Evolutionary conservation across 2,113 vertebrate genomes (phyloP).

Genomic region (Noctilio leporinus): DNA sequence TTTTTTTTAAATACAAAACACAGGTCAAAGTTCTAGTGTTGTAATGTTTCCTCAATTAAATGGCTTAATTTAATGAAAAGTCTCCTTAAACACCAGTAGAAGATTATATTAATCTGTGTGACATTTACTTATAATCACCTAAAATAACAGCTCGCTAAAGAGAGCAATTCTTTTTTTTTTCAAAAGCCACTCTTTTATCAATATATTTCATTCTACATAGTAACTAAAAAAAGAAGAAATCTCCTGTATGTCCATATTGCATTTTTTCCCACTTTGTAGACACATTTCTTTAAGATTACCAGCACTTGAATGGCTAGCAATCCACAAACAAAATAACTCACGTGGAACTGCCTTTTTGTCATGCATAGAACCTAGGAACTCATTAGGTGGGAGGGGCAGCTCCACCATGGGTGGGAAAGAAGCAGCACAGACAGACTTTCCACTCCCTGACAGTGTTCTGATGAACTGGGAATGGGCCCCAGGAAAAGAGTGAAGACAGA

Average conservation of each 20-base stretch:
- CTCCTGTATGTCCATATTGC: background rate
- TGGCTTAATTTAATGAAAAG: background rate
- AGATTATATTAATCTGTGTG: background rate
- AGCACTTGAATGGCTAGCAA: background rate
- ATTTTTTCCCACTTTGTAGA: background rate
- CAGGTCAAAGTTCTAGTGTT: background rate
- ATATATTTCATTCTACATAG: background rate
- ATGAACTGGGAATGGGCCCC: constrained; percentile 54
- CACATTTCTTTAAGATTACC: background rate
- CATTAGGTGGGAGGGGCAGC: constrained; percentile 30
- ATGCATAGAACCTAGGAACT: constrained; percentile 29
- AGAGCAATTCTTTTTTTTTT: background rate
- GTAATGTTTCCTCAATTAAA: background rate
- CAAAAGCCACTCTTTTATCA: background rate
- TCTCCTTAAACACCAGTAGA: background rate
- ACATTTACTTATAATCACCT: background rate
- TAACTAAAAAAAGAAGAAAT: background rate
- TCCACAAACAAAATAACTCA: background rate
- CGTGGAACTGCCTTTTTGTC: constrained; percentile 58
- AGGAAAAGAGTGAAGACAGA: constrained; percentile 77
- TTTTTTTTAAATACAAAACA: background rate
- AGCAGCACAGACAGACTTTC: constrained; percentile 50
- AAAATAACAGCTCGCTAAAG: background rate
- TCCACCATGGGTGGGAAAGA: constrained; percentile 35
- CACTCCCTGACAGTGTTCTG: constrained; percentile 57